phyloP scores from a whole-genome alignment of 2,888 invertebrate species.

The Drosophila phalerata region DNA sequence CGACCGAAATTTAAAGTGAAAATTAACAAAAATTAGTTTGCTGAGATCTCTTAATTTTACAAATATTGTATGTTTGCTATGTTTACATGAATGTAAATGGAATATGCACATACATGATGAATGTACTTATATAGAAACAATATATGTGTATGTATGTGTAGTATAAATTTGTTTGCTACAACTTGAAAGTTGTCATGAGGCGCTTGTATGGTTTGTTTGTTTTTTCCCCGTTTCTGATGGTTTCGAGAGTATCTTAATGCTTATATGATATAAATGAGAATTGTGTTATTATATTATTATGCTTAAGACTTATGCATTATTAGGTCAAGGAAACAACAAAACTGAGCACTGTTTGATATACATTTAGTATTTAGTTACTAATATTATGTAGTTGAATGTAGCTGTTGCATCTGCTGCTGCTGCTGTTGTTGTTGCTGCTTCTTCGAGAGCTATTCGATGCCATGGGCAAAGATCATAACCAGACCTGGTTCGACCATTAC shows the following conservation, averaged over 20 bases:
- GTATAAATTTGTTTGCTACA: constrained; percentile 53
- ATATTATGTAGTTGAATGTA: constrained; percentile 51
- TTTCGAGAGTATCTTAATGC: constrained; percentile 50
- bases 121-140: constrained; percentile 24
- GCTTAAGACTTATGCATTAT: constrained; percentile 50
- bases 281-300: constrained; percentile 19
- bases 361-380: constrained; percentile 54
- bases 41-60: constrained; percentile 74
- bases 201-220: constrained; percentile 65
- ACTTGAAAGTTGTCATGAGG: constrained; percentile 75
- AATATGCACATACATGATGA: constrained; percentile 51
- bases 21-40: constrained; percentile 61
- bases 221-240: constrained; percentile 13
- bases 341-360: constrained; percentile 70
- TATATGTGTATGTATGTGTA: no score
- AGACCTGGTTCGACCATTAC: constrained; percentile 98
- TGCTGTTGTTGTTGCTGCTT: neutral
- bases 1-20: constrained; percentile 51
- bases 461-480: constrained; percentile 99
- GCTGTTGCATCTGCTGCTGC: constrained; percentile 29
- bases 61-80: constrained; percentile 36
- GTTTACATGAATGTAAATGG: constrained; percentile 47
- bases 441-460: constrained; percentile 90
- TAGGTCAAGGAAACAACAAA: constrained; percentile 74
- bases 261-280: constrained; percentile 37